Evolutionary conservation across 1,140 invertebrate species (phyloP).

Genomic region (Drosophila neocordata): DNA sequence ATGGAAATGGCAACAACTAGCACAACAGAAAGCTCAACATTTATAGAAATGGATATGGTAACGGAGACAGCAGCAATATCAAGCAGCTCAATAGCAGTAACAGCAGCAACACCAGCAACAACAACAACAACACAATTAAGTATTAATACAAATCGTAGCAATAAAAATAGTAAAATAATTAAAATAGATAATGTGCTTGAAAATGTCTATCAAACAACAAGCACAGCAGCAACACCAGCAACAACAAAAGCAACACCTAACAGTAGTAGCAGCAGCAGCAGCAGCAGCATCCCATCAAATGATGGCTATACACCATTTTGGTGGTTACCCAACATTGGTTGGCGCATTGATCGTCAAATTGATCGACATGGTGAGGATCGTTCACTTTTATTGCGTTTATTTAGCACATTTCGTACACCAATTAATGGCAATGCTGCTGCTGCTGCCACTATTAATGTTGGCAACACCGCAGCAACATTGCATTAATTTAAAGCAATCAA

Average conservation of each 20-base stretch:
- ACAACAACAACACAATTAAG: conserved; percentile 47
- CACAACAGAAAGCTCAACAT: conserved; percentile 8
- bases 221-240: conserved; percentile 22
- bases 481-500: conserved; percentile 15
- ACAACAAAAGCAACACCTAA: conserved; percentile 20
- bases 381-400: conserved; percentile 67
- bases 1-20: background rate
- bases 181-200: conserved; percentile 44
- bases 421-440: background rate
- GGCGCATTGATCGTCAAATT: conserved; percentile 64
- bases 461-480: conserved; percentile 19
- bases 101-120: conserved; percentile 20
- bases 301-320: conserved; percentile 64
- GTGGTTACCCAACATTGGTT: conserved; percentile 70
- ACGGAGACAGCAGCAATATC: conserved; percentile 4
- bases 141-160: conserved; percentile 70
- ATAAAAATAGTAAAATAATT: conserved; percentile 81
- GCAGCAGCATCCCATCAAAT: conserved; percentile 1
- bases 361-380: conserved; percentile 57
- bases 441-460: background rate
- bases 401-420: conserved; percentile 54
- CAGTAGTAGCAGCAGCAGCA: conserved; percentile 20
- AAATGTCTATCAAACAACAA: conserved; percentile 33
- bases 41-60: background rate
- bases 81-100: conserved; percentile 16